Evolutionary conservation across 1,140 invertebrate species (phyloP), one percentile per base, ranked within the genome.

Genomic region (Gryllus bimaculatus): DNA sequence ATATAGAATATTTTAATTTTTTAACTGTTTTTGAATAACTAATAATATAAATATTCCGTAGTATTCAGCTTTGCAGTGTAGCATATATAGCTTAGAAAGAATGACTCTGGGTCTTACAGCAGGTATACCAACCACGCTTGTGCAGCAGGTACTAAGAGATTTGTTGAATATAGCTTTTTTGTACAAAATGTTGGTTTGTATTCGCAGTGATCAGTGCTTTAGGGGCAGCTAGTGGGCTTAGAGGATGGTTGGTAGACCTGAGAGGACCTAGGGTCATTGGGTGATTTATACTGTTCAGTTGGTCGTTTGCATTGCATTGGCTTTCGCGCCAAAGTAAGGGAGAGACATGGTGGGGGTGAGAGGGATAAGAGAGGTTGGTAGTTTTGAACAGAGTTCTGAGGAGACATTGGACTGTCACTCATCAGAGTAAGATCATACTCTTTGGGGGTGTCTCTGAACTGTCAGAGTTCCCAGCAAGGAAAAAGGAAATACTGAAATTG

Each of bases 1-100:
- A 66, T 66, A 66, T 66, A 66, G 54, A 66, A 66, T 66, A 66
- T 66, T 66, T 66, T 66, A 66, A 66, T 66, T 66, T 66, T 66
- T 66, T 66, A 66, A 66, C 54, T 66, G 54, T 66, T 66, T 66
- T 66, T 66, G 54, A 66, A 66, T 13, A 66, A 66, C 54, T 66
- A 66, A 66, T 66, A 66, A 66, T 66, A 66, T 66, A 66, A 66
- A 66, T 66, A 66, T 66, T 66, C 54, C 7, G 54, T 66, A 66
- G 54, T 66, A 13, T 18, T 66, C 54, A 66, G 54, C 54, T 66
- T 66, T 66, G 54, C 54, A 66, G 18, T 66, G 54, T 66, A 66
- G 54, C 54, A 66, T 66, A 66, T 66, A 66, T 18, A 66, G 54
- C 54, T 13, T 66, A 66, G 54, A 66, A 66, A 66, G 10, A 18